Conservation (phyloP, 2,888 invertebrate genomes). For the Noctua fimbriata region DNA sequence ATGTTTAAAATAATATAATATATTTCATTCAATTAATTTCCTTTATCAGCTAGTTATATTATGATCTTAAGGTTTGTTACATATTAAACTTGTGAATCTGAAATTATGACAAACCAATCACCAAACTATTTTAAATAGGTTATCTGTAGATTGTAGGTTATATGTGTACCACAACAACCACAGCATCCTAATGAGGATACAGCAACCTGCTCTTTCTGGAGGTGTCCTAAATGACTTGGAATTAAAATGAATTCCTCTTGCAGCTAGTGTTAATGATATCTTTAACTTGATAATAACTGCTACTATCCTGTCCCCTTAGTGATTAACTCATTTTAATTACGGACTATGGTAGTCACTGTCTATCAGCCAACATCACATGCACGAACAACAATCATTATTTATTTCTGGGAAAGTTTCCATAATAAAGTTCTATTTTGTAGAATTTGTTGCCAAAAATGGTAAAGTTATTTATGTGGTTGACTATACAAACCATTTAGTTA, state of each 20-base stretch:
- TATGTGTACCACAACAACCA: not conserved
- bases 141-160: conserved; percentile 27
- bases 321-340: conserved; percentile 3
- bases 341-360: not conserved
- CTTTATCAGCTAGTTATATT: not conserved
- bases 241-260: not conserved
- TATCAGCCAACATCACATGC: not conserved
- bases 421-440: not conserved
- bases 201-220: not conserved
- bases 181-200: not conserved
- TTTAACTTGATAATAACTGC: no score
- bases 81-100: not conserved
- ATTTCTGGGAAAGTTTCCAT: not conserved
- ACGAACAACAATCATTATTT: not conserved
- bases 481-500: not conserved
- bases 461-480: not conserved
- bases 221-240: not conserved
- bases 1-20: not conserved
- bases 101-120: not conserved
- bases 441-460: not conserved
- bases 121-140: not conserved
- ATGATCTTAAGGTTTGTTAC: not conserved
- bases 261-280: no score
- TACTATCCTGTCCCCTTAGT: not conserved
- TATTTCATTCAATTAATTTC: not conserved